Base-by-base conservation (phyloP, 2,113 vertebrate genomes). In the Microtus oregoni region DNA sequence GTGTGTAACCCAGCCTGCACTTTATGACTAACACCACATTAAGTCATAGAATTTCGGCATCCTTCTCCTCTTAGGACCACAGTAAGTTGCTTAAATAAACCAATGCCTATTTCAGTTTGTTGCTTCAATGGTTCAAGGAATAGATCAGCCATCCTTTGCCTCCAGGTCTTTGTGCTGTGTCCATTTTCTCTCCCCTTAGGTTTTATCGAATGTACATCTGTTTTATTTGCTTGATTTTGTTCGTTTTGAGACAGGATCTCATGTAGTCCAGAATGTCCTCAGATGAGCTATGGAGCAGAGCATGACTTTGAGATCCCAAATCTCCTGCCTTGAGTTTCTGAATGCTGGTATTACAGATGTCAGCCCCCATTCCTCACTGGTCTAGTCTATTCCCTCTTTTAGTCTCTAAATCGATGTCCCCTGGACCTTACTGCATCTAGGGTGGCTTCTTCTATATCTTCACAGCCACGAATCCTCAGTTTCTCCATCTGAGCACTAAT, bases 31-130 rank as follows among this genome's bases (percentile, higher is more conserved):
- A 81, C 70, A 83, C 75, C 76, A 52, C 70, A 90, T 26, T 47
- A 93, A 94, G 41, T 85, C 83, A 95, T 5, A 90, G 75, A 79
- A 93, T 91, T 96, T 90, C 32, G 41, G 32, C 79, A 94, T 22
- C 68, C 26, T 79, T 89, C 90, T 91, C 50, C 28, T 65, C 44
- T 91, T 47, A 47, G 63, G 85, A 87, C 35, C 75, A 85, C 38
- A 88, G 28, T 82, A 68, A 95, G 61, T 73, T 83, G 67, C 52
- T 44, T 47, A 82, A 55, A 82, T 90, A 94, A 89, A 78, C 7
- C 15, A 38, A 52, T 8, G 28, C 7, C 73, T 89, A 12, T 15
- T 87, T 63, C 78, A 55, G 0, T 72, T 47, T 47, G 28, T 88
- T 92, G 67, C 73, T 70, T 52, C 52, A 52, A 15, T 87, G 19